Evolutionary conservation across 2,797 vertebrate species (phyloP).

Genomic region (Leucoraja ocellata): DNA sequence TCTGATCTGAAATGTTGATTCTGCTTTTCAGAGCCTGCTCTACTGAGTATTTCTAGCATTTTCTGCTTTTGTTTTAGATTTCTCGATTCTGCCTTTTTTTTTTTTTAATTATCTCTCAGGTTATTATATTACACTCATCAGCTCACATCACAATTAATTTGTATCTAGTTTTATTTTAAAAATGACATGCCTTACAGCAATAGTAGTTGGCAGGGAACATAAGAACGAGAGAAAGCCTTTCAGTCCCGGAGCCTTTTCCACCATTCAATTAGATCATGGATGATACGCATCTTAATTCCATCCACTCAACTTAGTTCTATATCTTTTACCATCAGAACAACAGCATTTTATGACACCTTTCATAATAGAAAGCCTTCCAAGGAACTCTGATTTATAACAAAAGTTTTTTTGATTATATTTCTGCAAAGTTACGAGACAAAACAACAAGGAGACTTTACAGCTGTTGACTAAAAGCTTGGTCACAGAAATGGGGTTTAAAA

Average conservation of each 20-base stretch:
- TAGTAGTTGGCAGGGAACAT: background rate
- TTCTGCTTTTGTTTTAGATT: no score
- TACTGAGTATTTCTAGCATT: no score
- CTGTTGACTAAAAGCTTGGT: no score
- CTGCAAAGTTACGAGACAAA: no score
- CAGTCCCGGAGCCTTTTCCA: background rate
- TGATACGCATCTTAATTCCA: background rate
- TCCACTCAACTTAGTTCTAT: background rate
- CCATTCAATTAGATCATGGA: background rate
- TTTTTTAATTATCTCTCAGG: background rate
- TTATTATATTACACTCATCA: background rate
- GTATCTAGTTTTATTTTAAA: background rate
- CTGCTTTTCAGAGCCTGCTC: no score
- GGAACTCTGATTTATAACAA: no score
- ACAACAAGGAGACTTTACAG: no score
- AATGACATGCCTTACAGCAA: background rate
- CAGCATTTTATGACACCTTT: background rate
- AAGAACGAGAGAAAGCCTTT: background rate
- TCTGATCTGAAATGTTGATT: no score
- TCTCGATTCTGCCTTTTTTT: no score
- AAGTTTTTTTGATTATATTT: no score
- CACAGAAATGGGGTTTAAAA: no score
- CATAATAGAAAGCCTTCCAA: no score
- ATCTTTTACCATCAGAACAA: background rate
- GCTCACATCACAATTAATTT: background rate